These are phyloP conservation scores for Polydrusus cervinus DNA, from an alignment of 2,888 invertebrate species.

Conservation along the genomic window DNA sequence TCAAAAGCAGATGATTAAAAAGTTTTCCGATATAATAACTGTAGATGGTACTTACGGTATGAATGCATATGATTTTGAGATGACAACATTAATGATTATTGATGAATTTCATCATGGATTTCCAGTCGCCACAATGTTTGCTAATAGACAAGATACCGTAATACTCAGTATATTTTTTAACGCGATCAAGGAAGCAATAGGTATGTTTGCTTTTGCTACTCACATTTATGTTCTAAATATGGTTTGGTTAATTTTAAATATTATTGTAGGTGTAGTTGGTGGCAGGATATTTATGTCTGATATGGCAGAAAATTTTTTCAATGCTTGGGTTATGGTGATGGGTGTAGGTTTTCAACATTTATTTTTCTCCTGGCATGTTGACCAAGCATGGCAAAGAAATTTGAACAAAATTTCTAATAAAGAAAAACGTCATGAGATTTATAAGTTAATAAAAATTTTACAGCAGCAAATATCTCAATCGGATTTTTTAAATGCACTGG, in stretches of 20 bases:
- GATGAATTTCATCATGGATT: slow-evolving; percentile 56
- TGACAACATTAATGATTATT: slow-evolving; percentile 49
- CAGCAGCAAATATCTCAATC: background rate
- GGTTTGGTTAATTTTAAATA: background rate
- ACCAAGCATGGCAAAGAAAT: background rate
- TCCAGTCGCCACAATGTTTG: slow-evolving; percentile 50
- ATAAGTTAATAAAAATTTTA: background rate
- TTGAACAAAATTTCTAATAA: background rate
- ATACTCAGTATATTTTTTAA: slow-evolving; percentile 20
- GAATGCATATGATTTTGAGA: slow-evolving; percentile 55
- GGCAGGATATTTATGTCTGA: slow-evolving; percentile 57
- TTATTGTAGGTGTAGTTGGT: slow-evolving; percentile 20
- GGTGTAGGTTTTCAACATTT: background rate
- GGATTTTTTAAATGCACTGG: background rate
- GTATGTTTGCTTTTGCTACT: background rate
- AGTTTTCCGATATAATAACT: slow-evolving; percentile 34
- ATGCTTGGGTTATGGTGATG: slow-evolving; percentile 50
- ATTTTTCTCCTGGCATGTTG: background rate
- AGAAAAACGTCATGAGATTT: background rate
- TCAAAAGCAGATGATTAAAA: slow-evolving; percentile 79
- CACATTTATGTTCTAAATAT: background rate
- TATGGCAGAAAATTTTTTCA: slow-evolving; percentile 54
- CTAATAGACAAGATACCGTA: slow-evolving; percentile 48
- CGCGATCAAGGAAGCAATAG: slow-evolving; percentile 21
- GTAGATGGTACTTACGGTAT: slow-evolving; percentile 49